Evolutionary conservation across 2,113 vertebrate genomes (phyloP), one percentile per base, ranked within the genome.

Genomic region (Sterna hirundo): DNA sequence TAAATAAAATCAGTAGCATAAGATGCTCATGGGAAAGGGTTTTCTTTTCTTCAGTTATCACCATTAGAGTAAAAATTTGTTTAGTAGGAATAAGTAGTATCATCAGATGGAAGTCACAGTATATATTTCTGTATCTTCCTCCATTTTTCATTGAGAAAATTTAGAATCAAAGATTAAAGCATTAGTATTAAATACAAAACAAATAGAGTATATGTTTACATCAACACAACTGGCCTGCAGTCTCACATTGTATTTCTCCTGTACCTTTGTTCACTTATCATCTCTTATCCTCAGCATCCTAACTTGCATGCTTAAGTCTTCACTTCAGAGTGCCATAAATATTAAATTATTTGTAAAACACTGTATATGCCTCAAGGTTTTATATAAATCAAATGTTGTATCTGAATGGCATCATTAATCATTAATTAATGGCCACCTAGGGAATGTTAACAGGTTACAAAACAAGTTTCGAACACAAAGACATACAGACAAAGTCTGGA

Each of bases 251-350:
- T 62, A 87, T 84, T 93, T 86, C 40, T 93, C 52, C 55, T 83
- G 21, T n/a, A 55, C 21, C 21, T 87, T 82, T 16, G 4, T 47
- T 89, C 26, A 79, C 55, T 82, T 40, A 38, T 87, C 16, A 64
- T 84, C n/a, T 82, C n/a, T 89, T 94, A 92, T 40, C 49, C 30
- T 92, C 57, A 77, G 49, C n/a, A 60, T 61, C 51, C 61, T 58
- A 89, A 81, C 52, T 91, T 65, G 49, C 80, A 92, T 74, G 83
- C 90, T 86, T 62, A 78, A 92, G 34, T 79, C 70, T 86, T 92
- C 22, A 54, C 34, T 81, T 78, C 9, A 90, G 81, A 82, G 38
- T 66, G 82, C 17, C 75, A 88, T 70, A 91, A 91, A 80, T 64
- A 89, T 42, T 54, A 80, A 91, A 85, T 76, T 65, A 75, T 69